Conservation (phyloP, 2,888 invertebrate genomes). For the Acrobasis consociella region DNA sequence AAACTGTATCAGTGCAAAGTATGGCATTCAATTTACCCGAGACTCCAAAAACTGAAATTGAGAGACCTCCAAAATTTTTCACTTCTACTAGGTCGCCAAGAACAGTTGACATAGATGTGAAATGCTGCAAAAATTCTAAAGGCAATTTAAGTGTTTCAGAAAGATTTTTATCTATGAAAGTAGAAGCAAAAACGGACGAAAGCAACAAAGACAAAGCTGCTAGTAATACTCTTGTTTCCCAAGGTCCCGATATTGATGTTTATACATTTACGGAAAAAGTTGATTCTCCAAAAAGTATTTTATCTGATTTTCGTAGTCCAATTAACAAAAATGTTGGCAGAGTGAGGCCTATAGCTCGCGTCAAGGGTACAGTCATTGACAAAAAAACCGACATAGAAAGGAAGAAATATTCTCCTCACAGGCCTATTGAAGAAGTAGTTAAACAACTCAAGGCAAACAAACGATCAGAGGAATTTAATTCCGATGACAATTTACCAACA, state of each 20-base stretch:
- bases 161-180: constrained; percentile 69
- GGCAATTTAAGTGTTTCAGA: constrained; percentile 74
- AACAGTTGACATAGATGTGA: constrained; percentile 74
- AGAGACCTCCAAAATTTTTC: constrained; percentile 75
- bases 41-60: constrained; percentile 64
- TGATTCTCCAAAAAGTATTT: constrained; percentile 75
- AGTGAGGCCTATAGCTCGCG: constrained; percentile 76
- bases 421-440: constrained; percentile 77
- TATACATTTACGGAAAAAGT: constrained; percentile 78
- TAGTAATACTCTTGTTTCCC: constrained; percentile 62
- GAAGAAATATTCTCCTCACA: constrained; percentile 74
- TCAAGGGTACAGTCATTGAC: constrained; percentile 76
- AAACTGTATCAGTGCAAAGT: neutral
- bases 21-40: constrained; percentile 42
- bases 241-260: constrained; percentile 74
- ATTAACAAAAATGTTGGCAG: constrained; percentile 68
- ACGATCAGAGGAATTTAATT: constrained; percentile 61
- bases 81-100: constrained; percentile 71
- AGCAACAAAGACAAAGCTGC: constrained; percentile 57
- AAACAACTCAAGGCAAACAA: constrained; percentile 74
- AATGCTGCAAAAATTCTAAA: constrained; percentile 74
- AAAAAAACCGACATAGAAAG: constrained; percentile 71
- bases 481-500: constrained; percentile 37
- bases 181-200: constrained; percentile 65
- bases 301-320: constrained; percentile 71